phyloP scores from a whole-genome alignment of 2,113 vertebrate genomes.

The Danionella cerebrum region DNA sequence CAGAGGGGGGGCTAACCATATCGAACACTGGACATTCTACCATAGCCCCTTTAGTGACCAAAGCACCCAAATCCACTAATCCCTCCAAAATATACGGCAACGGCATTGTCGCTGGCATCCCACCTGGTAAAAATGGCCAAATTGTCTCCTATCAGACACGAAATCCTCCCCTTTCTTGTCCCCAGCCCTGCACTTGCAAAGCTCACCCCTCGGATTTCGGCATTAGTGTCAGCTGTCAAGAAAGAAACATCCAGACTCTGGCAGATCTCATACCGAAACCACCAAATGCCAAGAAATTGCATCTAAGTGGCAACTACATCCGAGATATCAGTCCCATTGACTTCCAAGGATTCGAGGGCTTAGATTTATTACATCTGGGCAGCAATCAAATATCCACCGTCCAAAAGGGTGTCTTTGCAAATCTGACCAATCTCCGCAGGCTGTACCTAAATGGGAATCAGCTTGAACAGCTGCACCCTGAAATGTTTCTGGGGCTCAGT shows the following conservation, averaged over 20 bases:
- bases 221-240: slow-evolving; percentile 92
- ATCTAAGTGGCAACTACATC: slow-evolving; percentile 91
- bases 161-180: slow-evolving; percentile 82
- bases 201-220: slow-evolving; percentile 92
- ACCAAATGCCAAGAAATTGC: slow-evolving; percentile 88
- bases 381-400: slow-evolving; percentile 86
- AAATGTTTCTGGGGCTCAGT: slow-evolving; percentile 90
- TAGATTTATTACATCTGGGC: slow-evolving; percentile 92
- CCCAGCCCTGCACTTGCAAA: slow-evolving; percentile 86
- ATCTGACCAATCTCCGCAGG: slow-evolving; percentile 89
- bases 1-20: slow-evolving; percentile 74
- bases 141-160: slow-evolving; percentile 89
- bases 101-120: slow-evolving; percentile 88
- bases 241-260: slow-evolving; percentile 82
- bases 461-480: slow-evolving; percentile 86
- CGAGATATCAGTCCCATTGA: slow-evolving; percentile 77
- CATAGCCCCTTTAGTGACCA: slow-evolving; percentile 74
- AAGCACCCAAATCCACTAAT: slow-evolving; percentile 85
- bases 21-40: slow-evolving; percentile 77
- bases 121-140: slow-evolving; percentile 78
- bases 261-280: slow-evolving; percentile 82
- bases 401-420: slow-evolving; percentile 84
- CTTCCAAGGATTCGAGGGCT: slow-evolving; percentile 86
- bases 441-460: slow-evolving; percentile 95
- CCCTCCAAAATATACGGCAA: slow-evolving; percentile 94